These are phyloP conservation scores for Cabera pusaria DNA, from an alignment of 2,888 invertebrate species.

Conservation along the genomic window DNA sequence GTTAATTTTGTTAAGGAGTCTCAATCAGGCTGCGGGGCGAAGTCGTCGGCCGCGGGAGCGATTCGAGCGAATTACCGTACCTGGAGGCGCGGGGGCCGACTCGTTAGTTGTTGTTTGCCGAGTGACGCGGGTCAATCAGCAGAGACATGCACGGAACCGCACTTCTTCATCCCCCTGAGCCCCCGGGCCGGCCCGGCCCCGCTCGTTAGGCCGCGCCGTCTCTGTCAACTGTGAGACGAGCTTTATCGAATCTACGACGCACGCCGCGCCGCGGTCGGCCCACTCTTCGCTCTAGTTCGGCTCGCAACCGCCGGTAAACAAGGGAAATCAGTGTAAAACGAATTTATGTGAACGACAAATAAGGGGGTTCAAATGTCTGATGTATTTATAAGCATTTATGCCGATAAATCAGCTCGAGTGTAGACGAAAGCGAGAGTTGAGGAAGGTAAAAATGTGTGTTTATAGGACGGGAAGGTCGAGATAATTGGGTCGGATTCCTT, in stretches of 20 bases:
- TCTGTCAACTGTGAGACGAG: constrained; percentile 81
- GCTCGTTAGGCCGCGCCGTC: constrained; percentile 79
- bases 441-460: constrained; percentile 25
- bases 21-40: constrained; percentile 74
- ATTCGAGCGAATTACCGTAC: constrained; percentile 73
- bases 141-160: constrained; percentile 83
- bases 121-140: constrained; percentile 84
- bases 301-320: constrained; percentile 78
- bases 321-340: constrained; percentile 77
- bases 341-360: constrained; percentile 68
- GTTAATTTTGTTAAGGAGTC: constrained; percentile 82
- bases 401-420: constrained; percentile 27
- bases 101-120: constrained; percentile 84
- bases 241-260: constrained; percentile 83
- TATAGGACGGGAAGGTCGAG: constrained; percentile 21
- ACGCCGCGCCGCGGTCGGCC: constrained; percentile 78
- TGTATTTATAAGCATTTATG: constrained; percentile 32
- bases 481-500: constrained; percentile 68
- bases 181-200: constrained; percentile 49
- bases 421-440: constrained; percentile 24
- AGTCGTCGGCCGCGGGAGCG: constrained; percentile 72
- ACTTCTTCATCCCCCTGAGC: constrained; percentile 72
- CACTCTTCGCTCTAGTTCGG: constrained; percentile 75
- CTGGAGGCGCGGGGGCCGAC: constrained; percentile 78
- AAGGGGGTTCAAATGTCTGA: constrained; percentile 43